Conservation (phyloP, 2,888 invertebrate species). For the Folsomia candida region DNA sequence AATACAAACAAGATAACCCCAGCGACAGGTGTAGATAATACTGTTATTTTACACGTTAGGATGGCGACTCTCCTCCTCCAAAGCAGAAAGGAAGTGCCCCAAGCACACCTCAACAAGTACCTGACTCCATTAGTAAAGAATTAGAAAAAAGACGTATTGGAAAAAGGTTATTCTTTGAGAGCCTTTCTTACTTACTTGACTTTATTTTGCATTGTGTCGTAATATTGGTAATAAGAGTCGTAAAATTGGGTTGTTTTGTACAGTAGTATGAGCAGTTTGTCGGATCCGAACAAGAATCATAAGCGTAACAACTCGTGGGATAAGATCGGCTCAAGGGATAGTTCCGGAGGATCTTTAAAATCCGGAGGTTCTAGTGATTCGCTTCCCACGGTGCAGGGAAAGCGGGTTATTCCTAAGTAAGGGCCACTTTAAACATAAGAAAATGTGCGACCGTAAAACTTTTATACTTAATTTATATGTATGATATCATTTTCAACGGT, state of each 20-base stretch:
- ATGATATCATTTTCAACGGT: too few relatives aligned
- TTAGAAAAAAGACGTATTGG: constrained; percentile 65
- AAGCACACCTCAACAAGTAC: constrained; percentile 58
- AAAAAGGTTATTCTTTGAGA: constrained; percentile 55
- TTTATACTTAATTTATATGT: too few relatives aligned
- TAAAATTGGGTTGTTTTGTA: neutral
- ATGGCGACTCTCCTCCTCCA: constrained; percentile 15
- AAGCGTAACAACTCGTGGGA: constrained; percentile 49
- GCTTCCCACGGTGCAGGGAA: constrained; percentile 48
- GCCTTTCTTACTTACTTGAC: neutral
- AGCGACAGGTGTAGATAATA: too few relatives aligned
- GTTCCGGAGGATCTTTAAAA: constrained; percentile 48
- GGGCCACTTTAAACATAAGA: too few relatives aligned
- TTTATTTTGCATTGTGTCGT: neutral
- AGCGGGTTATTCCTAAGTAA: constrained; percentile 49
- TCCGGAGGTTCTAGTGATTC: constrained; percentile 49
- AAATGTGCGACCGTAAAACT: too few relatives aligned
- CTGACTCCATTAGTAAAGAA: constrained; percentile 66
- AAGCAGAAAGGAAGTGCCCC: constrained; percentile 50
- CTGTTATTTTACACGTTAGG: too few relatives aligned
- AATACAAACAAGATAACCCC: neutral
- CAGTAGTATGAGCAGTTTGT: constrained; percentile 40
- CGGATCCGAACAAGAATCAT: constrained; percentile 46
- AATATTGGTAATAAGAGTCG: neutral
- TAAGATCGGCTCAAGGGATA: constrained; percentile 48